phyloP scores from a whole-genome alignment of 2,888 invertebrate genomes.

The Hylaea fasciaria region DNA sequence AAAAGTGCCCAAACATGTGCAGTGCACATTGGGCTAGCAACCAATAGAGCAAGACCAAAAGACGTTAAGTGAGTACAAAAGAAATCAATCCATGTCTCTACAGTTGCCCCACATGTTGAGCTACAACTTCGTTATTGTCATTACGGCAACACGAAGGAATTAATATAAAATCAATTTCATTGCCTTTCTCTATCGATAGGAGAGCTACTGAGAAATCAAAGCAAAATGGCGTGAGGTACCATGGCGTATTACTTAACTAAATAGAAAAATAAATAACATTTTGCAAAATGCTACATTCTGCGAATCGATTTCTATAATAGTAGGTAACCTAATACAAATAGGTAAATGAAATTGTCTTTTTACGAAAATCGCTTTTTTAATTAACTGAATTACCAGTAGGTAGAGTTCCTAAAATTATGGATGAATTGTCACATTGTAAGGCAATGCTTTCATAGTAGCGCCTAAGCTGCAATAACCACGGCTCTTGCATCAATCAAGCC shows the following conservation, averaged over 20 bases:
- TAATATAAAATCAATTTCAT: constrained; percentile 71
- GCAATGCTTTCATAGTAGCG: constrained; percentile 11
- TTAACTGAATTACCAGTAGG: too few species aligned
- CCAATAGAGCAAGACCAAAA: not conserved
- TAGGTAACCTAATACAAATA: too few species aligned
- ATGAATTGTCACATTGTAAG: not conserved
- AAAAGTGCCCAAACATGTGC: not conserved
- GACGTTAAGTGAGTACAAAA: not conserved
- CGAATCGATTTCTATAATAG: too few species aligned
- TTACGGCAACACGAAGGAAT: constrained; percentile 14
- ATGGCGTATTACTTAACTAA: too few species aligned
- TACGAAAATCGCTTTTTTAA: too few species aligned
- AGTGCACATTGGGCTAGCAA: not conserved
- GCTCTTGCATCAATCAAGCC: constrained; percentile 66
- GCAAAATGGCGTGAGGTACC: too few species aligned
- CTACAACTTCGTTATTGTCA: constrained; percentile 21
- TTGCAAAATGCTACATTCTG: too few species aligned
- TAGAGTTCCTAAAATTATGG: too few species aligned
- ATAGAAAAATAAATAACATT: too few species aligned
- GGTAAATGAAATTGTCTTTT: too few species aligned
- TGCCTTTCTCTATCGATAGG: constrained; percentile 68
- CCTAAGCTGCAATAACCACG: constrained; percentile 7
- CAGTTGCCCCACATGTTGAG: constrained; percentile 8
- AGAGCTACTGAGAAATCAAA: constrained; percentile 41
- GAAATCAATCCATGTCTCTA: not conserved